Base-by-base conservation (phyloP, 2,888 invertebrate species). In the Lasioglossum villosulum region DNA sequence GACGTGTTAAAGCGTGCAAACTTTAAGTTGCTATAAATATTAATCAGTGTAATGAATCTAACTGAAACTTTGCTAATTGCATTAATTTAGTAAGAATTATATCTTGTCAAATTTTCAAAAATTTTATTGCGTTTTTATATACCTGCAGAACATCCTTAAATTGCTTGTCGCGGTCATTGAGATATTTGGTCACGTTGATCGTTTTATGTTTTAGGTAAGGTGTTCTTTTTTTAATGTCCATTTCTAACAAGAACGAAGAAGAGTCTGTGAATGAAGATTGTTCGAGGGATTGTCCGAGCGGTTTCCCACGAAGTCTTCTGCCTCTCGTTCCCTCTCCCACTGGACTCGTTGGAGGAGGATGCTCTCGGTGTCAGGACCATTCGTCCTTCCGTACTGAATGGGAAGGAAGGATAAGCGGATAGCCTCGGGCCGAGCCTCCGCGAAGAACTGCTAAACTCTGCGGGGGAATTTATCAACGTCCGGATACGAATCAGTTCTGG, bases 391-490 rank as follows among this genome's bases (percentile, higher is more conserved):
- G 88, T 89, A 80, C 86, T 88, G 90, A 89, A 90, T 87, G 88
- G 85, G 87, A 83, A 87, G 90, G 84, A 86, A 86, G 91, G 87
- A 91, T 90, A 90, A 88, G 87, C 88, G 73, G 78, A 19, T 52
- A 68, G 74, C 76, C 83, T 73, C 56, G 76, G 71, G 82, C 83
- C 81, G 78, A 90, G 83, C 86, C 89, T 89, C 82, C 80, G 82
- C 87, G 89, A 75, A 84, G 88, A 89, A 85, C 86, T 85, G 90
- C 87, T 90, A 87, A 88, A 88, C 91, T 91, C 91, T 90, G 91
- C 90, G 91, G 89, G 90, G 92, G 93, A 93, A 95, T 95, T 95
- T 95, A 95, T 95, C 95, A 95, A 95, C 92, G 95, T 95, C 95
- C 91, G 94, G 94, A 93, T 94, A 94, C 94, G 95, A 94, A 94